Base-by-base conservation (phyloP, 1,140 invertebrate genomes). In the Nephotettix cincticeps region DNA sequence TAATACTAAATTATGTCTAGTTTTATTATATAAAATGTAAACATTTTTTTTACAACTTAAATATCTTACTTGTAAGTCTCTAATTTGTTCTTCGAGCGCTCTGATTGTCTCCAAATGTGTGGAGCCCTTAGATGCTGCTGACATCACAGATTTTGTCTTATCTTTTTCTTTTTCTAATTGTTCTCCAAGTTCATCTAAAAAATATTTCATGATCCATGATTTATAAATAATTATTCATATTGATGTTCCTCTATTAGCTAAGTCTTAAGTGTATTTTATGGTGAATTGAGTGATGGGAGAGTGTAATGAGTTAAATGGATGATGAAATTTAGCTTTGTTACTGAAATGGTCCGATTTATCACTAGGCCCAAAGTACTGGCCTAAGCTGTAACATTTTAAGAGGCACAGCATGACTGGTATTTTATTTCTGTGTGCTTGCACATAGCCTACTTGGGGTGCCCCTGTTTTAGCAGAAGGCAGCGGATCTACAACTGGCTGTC, bases 41-140 rank as follows among this genome's bases (percentile, higher is more conserved):
- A n/a, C n/a, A n/a, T n/a, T n/a, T n/a, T n/a, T n/a, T n/a, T n/a
- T n/a, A n/a, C n/a, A n/a, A n/a, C n/a, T n/a, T n/a, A n/a, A n/a
- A n/a, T n/a, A n/a, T n/a, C 21, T 23, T 25, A 61, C 56, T n/a
- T 61, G 21, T 21, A 61, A 25, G 27, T 61, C 56, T 61, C 56
- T 61, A 27, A 61, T 29, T n/a, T 61, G 21, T 27, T 61, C 56
- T 29, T 61, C 21, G 1, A 61, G 27, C 23, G 27, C 56, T 27
- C 27, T 25, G 13, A 61, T 61, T 2, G 56, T 61, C 25, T 61
- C 56, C 13, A 23, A 6, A 28, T 61, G 13, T 14, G 56, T 21
- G 14, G 23, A 6, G 4, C 56, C 23, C 56, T 27, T 61, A 14
- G 23, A 27, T 4, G 23, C 9, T 25, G 25, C 1, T 21, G 14